A percentile compares a stretch with the other conserved stretches of the same genome.
These are phyloP conservation scores for Pseudomyrmex flavicornis DNA, from an alignment of 1,140 invertebrate genomes.

Conservation along the genomic window DNA sequence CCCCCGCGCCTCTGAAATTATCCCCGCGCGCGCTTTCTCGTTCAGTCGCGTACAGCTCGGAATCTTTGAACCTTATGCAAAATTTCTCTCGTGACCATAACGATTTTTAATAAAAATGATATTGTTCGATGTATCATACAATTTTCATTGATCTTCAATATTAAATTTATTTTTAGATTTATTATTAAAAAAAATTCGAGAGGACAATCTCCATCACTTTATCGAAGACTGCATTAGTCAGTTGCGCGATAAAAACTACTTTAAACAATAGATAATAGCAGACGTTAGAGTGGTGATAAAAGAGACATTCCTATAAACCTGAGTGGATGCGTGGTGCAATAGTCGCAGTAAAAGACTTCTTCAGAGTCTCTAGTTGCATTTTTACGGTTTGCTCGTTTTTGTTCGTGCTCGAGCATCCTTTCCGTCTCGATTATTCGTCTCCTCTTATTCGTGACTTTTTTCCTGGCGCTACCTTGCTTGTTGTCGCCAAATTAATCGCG, in stretches of 20 bases:
- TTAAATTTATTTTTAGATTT: no score
- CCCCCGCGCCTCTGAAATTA: slow-evolving; percentile 41
- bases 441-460: slow-evolving; percentile 28
- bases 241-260: no score
- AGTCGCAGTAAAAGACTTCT: no score
- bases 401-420: slow-evolving; percentile 24
- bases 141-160: not conserved
- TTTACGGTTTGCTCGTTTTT: not conserved
- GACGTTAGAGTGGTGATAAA: no score
- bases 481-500: slow-evolving; percentile 42
- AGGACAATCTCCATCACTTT: no score
- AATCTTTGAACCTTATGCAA: not conserved
- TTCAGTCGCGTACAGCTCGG: slow-evolving; percentile 1
- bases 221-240: no score
- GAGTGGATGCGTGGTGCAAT: no score
- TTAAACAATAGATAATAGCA: no score
- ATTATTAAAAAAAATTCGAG: no score
- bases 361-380: not conserved
- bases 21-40: slow-evolving; percentile 29
- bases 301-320: no score
- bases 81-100: not conserved
- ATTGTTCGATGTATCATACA: not conserved
- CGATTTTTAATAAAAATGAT: not conserved
- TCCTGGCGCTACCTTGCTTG: slow-evolving; percentile 19
- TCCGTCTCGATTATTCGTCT: slow-evolving; percentile 5